Evolutionary conservation across 2,113 vertebrate species (phyloP).

Genomic region (Kryptolebias marmoratus): DNA sequence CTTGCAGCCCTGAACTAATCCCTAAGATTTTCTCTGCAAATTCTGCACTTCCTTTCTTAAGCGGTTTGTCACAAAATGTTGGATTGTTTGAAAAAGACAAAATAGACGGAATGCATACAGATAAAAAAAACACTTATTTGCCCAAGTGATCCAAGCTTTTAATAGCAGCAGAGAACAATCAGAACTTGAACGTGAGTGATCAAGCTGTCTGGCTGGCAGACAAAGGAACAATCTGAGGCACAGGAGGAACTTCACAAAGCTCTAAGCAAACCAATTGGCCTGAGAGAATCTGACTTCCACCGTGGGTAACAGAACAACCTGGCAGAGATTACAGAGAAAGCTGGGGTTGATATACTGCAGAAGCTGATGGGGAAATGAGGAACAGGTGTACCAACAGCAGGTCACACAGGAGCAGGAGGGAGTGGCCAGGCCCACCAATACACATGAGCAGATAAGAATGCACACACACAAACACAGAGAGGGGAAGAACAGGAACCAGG

Average conservation of each 20-base stretch:
- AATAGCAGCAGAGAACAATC: too few species aligned
- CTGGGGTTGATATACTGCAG: neutral
- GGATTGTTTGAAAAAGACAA: too few species aligned
- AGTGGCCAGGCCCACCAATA: neutral
- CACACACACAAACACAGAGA: neutral
- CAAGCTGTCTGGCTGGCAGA: neutral
- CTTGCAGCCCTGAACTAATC: too few species aligned
- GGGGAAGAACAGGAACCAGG: neutral
- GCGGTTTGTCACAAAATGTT: too few species aligned
- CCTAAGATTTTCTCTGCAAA: too few species aligned
- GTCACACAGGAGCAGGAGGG: conserved; percentile 1
- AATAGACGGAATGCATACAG: too few species aligned
- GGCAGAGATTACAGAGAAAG: neutral
- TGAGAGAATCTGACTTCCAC: neutral
- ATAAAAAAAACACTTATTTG: too few species aligned
- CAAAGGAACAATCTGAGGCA: neutral
- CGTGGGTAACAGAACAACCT: neutral
- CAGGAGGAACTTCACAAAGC: neutral
- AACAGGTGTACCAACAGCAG: conserved; percentile 9
- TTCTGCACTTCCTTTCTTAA: too few species aligned
- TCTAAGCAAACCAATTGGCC: neutral
- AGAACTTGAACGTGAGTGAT: neutral
- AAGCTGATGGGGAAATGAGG: conserved; percentile 2
- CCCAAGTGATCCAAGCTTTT: too few species aligned
- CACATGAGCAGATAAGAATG: neutral